These are phyloP conservation scores for Peromyscus leucopus DNA, from an alignment of 2,113 vertebrate species.

Conservation along the genomic window DNA sequence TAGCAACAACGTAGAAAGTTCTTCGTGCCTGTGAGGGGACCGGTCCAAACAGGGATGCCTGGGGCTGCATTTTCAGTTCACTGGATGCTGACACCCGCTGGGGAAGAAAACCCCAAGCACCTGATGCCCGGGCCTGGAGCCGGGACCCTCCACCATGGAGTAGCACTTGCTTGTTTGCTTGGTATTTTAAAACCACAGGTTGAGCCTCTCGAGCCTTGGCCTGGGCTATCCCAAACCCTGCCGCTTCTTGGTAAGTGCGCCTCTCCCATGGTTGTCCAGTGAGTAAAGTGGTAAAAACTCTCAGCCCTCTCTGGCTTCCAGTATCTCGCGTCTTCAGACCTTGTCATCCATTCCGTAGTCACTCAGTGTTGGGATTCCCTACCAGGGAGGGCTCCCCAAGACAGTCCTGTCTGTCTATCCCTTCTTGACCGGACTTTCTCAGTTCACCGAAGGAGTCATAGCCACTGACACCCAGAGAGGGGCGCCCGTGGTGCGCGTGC, in stretches of 20 bases:
- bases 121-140: slow-evolving; percentile 65
- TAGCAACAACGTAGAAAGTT: slow-evolving; percentile 75
- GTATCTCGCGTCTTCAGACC: neutral
- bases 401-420: neutral
- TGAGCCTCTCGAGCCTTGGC: slow-evolving; percentile 54
- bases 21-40: slow-evolving; percentile 14
- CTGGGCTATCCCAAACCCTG: neutral
- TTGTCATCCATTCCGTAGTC: neutral
- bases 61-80: slow-evolving; percentile 48
- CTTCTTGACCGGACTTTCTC: slow-evolving; percentile 76
- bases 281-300: neutral
- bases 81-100: neutral
- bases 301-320: neutral
- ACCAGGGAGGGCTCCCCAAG: neutral
- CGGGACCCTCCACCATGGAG: neutral
- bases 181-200: slow-evolving; percentile 55
- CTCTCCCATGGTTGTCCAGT: neutral
- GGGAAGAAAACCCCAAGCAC: slow-evolving; percentile 60
- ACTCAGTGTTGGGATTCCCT: neutral
- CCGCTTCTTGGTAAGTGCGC: slow-evolving; percentile 32
- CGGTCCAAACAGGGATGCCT: neutral
- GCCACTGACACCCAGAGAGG: slow-evolving; percentile 85
- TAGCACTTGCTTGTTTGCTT: neutral
- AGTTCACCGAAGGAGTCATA: slow-evolving; percentile 71
- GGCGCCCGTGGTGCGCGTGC: slow-evolving; percentile 86